These are phyloP conservation scores for Tapirus terrestris DNA, from an alignment of 2,113 vertebrate genomes.

Conservation along the genomic window DNA sequence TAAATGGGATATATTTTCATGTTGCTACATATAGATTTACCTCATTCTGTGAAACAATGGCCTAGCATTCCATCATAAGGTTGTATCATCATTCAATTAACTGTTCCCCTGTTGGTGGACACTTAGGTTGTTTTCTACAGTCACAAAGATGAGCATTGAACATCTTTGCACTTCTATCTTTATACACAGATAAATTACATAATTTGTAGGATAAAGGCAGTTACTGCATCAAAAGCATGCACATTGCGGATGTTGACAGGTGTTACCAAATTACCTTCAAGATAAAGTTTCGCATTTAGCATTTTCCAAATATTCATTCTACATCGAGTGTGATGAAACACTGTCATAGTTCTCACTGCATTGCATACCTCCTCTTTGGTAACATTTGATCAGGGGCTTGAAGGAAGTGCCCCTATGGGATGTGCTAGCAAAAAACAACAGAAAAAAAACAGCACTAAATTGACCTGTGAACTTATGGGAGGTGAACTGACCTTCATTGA, in stretches of 20 bases:
- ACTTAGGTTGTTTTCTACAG: neutral
- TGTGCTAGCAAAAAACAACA: neutral
- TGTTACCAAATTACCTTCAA: neutral
- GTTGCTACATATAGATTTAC: neutral
- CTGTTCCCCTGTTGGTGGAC: neutral
- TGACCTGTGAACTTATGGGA: neutral
- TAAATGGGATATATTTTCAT: neutral
- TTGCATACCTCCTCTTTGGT: neutral
- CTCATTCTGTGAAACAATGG: neutral
- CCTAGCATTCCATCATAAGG: neutral
- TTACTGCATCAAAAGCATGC: neutral
- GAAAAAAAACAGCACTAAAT: too few relatives aligned
- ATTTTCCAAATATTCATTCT: neutral
- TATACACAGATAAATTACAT: neutral
- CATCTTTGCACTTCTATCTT: neutral
- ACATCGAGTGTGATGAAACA: neutral
- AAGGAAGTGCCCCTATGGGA: neutral
- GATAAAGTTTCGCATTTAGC: neutral
- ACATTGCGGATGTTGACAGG: neutral
- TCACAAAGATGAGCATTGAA: neutral
- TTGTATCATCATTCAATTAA: neutral
- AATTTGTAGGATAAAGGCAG: neutral
- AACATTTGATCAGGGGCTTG: neutral
- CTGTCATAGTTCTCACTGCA: neutral
- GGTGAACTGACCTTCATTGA: neutral